A percentile compares a stretch with the other conserved stretches of the same genome.
Evolutionary conservation across 1,140 invertebrate genomes (phyloP).

Genomic region (Drosophila ambigua): DNA sequence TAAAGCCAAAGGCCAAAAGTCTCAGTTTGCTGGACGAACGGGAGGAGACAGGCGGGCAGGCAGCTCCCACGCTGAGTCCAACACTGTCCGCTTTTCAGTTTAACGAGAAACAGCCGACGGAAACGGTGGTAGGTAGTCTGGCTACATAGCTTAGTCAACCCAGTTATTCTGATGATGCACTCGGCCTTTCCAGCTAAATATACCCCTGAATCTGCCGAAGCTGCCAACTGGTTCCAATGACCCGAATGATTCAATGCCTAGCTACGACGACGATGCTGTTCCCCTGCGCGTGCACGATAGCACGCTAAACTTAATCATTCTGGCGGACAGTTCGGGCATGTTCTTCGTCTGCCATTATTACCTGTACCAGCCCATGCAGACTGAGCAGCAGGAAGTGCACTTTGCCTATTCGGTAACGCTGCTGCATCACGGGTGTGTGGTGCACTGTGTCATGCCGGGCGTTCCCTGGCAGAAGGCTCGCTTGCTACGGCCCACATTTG

Average conservation of each 20-base stretch:
- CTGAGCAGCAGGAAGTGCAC: constrained; percentile 88
- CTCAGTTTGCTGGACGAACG: constrained; percentile 85
- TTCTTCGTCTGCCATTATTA: constrained; percentile 94
- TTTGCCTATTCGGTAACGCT: constrained; percentile 93
- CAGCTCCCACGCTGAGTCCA: constrained; percentile 84
- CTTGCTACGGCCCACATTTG: constrained; percentile 89
- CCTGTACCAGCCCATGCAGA: constrained; percentile 89
- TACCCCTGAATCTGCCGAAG: constrained; percentile 91
- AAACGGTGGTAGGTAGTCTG: constrained; percentile 89
- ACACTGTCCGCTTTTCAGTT: constrained; percentile 93
- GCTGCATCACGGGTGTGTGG: constrained; percentile 91
- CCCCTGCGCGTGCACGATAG: constrained; percentile 91
- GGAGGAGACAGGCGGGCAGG: constrained; percentile 81
- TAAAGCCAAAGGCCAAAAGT: constrained; percentile 87
- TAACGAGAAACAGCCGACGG: constrained; percentile 92
- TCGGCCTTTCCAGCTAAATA: constrained; percentile 88
- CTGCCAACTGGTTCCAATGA: constrained; percentile 85
- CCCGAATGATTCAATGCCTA: constrained; percentile 73
- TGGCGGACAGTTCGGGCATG: constrained; percentile 89
- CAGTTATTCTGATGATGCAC: no score
- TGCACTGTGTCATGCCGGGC: constrained; percentile 91
- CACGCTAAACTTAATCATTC: constrained; percentile 90
- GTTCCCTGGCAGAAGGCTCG: constrained; percentile 91
- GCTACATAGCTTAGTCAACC: background rate
- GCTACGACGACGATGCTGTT: constrained; percentile 91